Evolutionary conservation across 2,113 vertebrate species (phyloP).

Genomic region (Diadophis punctatus): DNA sequence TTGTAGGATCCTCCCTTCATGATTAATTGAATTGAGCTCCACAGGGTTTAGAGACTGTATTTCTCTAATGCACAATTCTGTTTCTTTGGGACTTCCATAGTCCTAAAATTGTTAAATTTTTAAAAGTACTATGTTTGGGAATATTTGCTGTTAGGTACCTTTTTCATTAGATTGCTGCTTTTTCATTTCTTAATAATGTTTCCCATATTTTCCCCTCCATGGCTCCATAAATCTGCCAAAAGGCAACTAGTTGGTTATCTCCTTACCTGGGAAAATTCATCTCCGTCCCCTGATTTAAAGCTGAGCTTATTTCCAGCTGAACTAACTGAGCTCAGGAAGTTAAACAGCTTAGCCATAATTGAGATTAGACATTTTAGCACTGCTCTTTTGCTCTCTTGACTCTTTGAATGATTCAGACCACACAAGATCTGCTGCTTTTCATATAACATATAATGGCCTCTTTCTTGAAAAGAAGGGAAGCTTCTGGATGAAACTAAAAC

Average conservation of each 20-base stretch:
- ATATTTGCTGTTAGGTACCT: accelerated
- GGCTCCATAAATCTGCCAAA: background rate
- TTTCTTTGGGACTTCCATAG: background rate
- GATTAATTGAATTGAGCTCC: background rate
- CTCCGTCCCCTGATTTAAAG: background rate
- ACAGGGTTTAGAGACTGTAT: background rate
- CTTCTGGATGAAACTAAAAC: constrained; percentile 8
- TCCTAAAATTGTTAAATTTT: background rate
- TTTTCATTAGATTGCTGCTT: background rate
- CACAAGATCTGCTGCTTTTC: background rate
- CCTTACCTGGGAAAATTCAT: background rate
- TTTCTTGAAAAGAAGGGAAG: background rate
- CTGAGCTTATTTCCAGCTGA: background rate
- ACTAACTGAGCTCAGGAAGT: background rate
- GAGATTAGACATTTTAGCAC: background rate
- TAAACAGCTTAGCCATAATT: background rate
- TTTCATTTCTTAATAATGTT: constrained; percentile 6
- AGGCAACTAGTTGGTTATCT: background rate
- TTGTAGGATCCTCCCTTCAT: background rate
- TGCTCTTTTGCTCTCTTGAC: background rate
- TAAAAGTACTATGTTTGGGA: background rate
- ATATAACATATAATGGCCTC: background rate
- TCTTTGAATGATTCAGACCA: background rate
- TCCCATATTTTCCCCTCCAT: background rate
- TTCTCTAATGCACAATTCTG: background rate